phyloP scores from a whole-genome alignment of 2,113 vertebrate species.

The Phainopepla nitens region DNA sequence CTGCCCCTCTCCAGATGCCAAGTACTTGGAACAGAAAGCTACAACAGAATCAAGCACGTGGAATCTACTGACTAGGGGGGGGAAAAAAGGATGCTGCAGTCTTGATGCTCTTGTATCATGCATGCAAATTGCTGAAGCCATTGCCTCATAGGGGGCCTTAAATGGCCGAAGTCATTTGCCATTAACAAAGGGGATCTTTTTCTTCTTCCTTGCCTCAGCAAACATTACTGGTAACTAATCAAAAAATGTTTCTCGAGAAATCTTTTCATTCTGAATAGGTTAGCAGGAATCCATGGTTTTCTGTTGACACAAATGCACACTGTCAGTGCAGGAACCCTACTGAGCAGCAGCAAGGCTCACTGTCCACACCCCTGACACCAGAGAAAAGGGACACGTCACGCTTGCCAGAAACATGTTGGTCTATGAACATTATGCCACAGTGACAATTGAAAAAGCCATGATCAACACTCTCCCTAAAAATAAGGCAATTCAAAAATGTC shows the following conservation, averaged over 20 bases:
- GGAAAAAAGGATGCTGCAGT: background rate
- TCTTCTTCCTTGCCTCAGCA: background rate
- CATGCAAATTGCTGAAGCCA: background rate
- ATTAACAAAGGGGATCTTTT: background rate
- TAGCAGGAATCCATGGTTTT: background rate
- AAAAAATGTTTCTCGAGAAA: background rate
- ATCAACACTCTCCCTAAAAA: constrained; percentile 39
- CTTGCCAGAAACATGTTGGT: background rate
- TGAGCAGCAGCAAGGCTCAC: background rate
- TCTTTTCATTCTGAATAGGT: background rate
- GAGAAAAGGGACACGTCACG: background rate
- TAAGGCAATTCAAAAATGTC: constrained; percentile 56
- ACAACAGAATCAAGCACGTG: background rate
- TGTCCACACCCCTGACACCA: background rate
- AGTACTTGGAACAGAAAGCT: background rate
- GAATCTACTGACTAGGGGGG: background rate
- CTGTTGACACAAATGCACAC: background rate
- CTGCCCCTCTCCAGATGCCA: background rate
- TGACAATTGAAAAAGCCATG: background rate
- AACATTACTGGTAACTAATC: background rate
- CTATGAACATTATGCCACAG: background rate
- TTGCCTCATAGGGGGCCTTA: background rate
- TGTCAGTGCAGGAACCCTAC: background rate
- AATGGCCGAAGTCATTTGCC: no score
- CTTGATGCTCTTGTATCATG: background rate